Evolutionary conservation across 2,797 vertebrate genomes (phyloP).

Genomic region (Pteropus rufus): DNA sequence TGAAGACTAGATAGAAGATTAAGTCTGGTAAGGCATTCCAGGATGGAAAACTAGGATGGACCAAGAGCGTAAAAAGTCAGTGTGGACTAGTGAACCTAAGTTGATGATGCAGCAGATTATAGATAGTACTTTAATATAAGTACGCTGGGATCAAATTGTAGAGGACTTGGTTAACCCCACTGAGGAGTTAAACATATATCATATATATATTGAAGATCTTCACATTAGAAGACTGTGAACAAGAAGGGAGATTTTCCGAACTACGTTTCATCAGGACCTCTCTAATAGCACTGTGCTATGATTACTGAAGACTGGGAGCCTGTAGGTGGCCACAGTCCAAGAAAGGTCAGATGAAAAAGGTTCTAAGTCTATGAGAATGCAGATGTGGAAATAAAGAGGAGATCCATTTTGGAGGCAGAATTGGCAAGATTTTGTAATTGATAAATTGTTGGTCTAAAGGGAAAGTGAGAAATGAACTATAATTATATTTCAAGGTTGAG

Average conservation of each 20-base stretch:
- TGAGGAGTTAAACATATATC: neutral
- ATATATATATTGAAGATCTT: neutral
- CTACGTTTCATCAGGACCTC: neutral
- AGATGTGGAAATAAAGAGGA: neutral
- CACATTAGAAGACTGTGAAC: neutral
- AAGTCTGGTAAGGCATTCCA: neutral
- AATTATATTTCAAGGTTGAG: slow-evolving; percentile 12
- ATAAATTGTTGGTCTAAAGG: neutral
- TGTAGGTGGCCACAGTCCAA: neutral
- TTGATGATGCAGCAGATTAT: neutral
- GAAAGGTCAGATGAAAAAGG: neutral
- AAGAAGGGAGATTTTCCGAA: neutral
- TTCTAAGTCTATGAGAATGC: neutral
- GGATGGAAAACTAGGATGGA: neutral
- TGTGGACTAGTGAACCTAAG: neutral
- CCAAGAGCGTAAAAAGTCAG: neutral
- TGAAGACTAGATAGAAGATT: neutral
- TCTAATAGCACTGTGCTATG: neutral
- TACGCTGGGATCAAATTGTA: neutral
- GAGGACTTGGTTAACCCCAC: neutral
- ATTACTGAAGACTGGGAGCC: neutral
- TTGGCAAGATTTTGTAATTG: slow-evolving; percentile 2
- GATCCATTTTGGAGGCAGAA: slow-evolving; percentile 5
- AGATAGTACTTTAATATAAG: neutral
- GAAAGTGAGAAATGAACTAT: neutral